Conservation (phyloP, 2,888 invertebrate genomes). For the Neoitamus cyanurus region DNA sequence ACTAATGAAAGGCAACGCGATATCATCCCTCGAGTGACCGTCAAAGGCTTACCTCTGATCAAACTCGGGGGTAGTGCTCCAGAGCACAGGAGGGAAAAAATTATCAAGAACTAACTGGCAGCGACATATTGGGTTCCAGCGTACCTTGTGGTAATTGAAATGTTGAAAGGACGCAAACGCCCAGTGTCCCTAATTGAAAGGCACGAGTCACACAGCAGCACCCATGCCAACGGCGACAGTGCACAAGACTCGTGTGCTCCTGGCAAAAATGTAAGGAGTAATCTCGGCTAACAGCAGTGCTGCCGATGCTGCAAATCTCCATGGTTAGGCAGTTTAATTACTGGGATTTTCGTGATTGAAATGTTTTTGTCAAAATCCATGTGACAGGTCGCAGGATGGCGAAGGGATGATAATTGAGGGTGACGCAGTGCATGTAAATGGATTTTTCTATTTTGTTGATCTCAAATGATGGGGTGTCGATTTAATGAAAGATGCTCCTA, state of each 20-base stretch:
- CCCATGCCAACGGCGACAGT: background rate
- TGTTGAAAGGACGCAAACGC: constrained; percentile 32
- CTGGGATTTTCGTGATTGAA: background rate
- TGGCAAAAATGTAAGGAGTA: background rate
- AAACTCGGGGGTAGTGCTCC: background rate
- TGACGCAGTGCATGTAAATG: background rate
- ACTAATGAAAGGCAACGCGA: constrained; percentile 9
- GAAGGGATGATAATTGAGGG: background rate
- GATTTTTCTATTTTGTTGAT: background rate
- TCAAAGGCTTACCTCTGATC: constrained; percentile 15
- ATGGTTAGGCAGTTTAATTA: constrained; percentile 19
- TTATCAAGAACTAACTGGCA: constrained; percentile 1
- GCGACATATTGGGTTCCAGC: constrained; percentile 39
- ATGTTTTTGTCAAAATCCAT: background rate
- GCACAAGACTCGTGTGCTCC: background rate
- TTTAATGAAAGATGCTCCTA: background rate
- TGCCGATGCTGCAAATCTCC: background rate
- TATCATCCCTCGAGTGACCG: constrained; percentile 7
- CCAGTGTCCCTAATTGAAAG: constrained; percentile 32
- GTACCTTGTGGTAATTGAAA: constrained; percentile 39
- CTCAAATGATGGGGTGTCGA: background rate
- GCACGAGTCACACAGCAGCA: constrained; percentile 35
- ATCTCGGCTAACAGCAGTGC: background rate
- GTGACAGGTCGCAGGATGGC: background rate
- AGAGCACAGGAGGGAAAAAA: background rate